Conservation (phyloP, 2,888 invertebrate genomes). For the Mesorhabditis belari region DNA sequence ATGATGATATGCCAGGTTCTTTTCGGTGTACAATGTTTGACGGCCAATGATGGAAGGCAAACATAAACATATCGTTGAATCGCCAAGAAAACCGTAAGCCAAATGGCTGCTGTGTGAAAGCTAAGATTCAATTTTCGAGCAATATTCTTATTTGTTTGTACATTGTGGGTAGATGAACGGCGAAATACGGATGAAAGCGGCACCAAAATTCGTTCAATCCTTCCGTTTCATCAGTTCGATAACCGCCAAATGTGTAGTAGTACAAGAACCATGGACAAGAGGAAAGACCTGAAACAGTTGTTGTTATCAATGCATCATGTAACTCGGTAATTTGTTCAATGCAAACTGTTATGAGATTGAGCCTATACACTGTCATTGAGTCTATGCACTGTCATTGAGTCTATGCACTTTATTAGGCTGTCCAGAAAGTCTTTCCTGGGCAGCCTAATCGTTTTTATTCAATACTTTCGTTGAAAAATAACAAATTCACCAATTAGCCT, state of each 20-base stretch:
- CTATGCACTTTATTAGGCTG: too few relatives aligned
- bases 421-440: too few relatives aligned
- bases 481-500: too few relatives aligned
- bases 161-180: conserved; percentile 67
- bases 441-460: too few relatives aligned
- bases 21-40: conserved; percentile 57
- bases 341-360: too few relatives aligned
- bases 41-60: conserved; percentile 78
- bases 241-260: conserved; percentile 24
- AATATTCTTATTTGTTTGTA: background rate
- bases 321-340: too few relatives aligned
- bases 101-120: conserved; percentile 85
- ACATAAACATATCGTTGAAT: conserved; percentile 84
- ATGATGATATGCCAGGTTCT: conserved; percentile 6
- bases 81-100: conserved; percentile 80
- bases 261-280: conserved; percentile 27
- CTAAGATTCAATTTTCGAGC: conserved; percentile 3
- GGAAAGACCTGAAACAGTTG: conserved; percentile 15
- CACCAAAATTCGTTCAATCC: conserved; percentile 27
- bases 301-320: too few relatives aligned
- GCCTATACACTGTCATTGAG: too few relatives aligned
- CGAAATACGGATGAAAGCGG: conserved; percentile 56
- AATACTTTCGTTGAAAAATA: too few relatives aligned
- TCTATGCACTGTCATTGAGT: too few relatives aligned
- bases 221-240: conserved; percentile 1